Conservation (phyloP, 2,888 invertebrate species). For the Drosophila monieri region DNA sequence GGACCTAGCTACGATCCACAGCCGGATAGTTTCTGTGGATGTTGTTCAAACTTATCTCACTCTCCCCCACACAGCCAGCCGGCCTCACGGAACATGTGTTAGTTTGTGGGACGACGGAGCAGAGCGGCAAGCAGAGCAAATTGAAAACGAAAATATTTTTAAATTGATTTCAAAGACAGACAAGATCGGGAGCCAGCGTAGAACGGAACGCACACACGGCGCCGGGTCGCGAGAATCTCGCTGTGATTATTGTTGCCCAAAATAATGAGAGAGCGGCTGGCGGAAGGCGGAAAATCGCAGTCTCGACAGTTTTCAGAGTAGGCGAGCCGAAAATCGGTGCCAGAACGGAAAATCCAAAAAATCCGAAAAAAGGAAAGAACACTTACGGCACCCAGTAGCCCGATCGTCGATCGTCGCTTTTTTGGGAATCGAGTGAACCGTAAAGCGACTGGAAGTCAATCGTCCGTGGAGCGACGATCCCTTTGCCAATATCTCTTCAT, state of each 20-base stretch:
- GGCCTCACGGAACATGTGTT: neutral
- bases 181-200: slow-evolving; percentile 55
- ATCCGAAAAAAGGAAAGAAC: slow-evolving; percentile 22
- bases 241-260: slow-evolving; percentile 54
- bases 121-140: slow-evolving; percentile 49
- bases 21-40: slow-evolving; percentile 55
- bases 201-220: slow-evolving; percentile 30
- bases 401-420: slow-evolving; percentile 19
- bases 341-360: slow-evolving; percentile 14
- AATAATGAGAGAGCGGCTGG: slow-evolving; percentile 23
- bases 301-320: slow-evolving; percentile 47
- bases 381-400: slow-evolving; percentile 27
- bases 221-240: slow-evolving; percentile 28
- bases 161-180: slow-evolving; percentile 76
- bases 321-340: slow-evolving; percentile 33
- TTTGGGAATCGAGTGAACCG: slow-evolving; percentile 54
- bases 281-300: slow-evolving; percentile 31
- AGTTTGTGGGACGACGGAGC: slow-evolving; percentile 4
- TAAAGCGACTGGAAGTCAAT: slow-evolving; percentile 56
- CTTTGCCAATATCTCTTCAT: slow-evolving; percentile 51
- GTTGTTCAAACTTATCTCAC: slow-evolving; percentile 51
- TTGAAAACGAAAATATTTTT: slow-evolving; percentile 75
- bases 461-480: slow-evolving; percentile 65
- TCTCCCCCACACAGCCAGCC: slow-evolving; percentile 5
- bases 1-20: slow-evolving; percentile 24